These are phyloP conservation scores for Myiotriccus ornatus DNA, from an alignment of 2,797 vertebrate species.

Conservation along the genomic window DNA sequence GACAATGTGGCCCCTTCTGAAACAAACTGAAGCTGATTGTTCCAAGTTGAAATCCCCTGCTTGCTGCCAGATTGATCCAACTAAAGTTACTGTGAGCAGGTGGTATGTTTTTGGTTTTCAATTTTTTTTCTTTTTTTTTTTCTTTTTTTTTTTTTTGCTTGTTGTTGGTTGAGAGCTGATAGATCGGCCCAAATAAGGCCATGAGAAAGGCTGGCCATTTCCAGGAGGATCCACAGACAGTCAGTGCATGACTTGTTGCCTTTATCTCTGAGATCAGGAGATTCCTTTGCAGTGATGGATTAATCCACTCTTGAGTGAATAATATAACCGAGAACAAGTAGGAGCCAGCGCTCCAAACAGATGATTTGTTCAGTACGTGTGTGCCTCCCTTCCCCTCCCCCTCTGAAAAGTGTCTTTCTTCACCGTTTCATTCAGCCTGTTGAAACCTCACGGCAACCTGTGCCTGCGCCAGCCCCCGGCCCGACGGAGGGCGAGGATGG, in stretches of 20 bases:
- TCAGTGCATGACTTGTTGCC: conserved; percentile 50
- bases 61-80: background rate
- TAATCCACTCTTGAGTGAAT: conserved; percentile 59
- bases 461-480: accelerated
- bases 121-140: background rate
- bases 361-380: conserved; percentile 46
- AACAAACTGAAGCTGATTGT: background rate
- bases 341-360: conserved; percentile 46
- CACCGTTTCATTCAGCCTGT: conserved; percentile 14
- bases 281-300: conserved; percentile 64
- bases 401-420: conserved; percentile 31
- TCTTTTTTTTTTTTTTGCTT: background rate
- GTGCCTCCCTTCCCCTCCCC: background rate
- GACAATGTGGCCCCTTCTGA: background rate
- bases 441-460: background rate
- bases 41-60: accelerated
- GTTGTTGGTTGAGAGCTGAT: background rate
- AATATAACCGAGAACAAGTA: conserved; percentile 54
- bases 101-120: background rate
- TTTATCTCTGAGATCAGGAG: conserved; percentile 67
- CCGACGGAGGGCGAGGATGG: background rate
- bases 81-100: background rate
- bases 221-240: conserved; percentile 44
- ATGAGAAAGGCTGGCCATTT: conserved; percentile 5
- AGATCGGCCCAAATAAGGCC: conserved; percentile 45